A percentile compares a stretch with the other conserved stretches of the same genome.
phyloP scores from a whole-genome alignment of 2,888 invertebrate genomes.

The Opisthograptis luteolata region DNA sequence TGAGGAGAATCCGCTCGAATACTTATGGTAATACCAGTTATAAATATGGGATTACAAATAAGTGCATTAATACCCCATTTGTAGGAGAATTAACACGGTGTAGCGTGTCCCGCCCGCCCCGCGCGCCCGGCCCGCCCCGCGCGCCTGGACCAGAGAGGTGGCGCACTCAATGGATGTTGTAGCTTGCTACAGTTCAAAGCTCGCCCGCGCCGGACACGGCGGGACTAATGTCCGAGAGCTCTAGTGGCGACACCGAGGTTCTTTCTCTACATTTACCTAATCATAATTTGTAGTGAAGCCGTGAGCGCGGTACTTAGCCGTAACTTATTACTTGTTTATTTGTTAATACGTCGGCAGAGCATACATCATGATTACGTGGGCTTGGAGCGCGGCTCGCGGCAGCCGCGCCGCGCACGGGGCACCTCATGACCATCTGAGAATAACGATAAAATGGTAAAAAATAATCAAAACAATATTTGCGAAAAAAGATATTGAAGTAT shows the following conservation, averaged over 20 bases:
- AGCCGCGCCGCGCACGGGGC: no score
- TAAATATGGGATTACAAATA: slow-evolving; percentile 33
- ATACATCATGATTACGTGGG: slow-evolving; percentile 8
- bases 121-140: no score
- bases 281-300: slow-evolving; percentile 10
- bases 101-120: slow-evolving; percentile 5
- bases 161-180: not conserved
- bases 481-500: no score
- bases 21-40: slow-evolving; percentile 22
- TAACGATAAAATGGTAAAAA: no score
- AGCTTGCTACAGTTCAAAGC: not conserved
- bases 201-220: not conserved
- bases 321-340: slow-evolving; percentile 26
- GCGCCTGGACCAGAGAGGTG: no score
- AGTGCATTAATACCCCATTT: slow-evolving; percentile 26
- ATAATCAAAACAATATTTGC: no score
- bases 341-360: slow-evolving; percentile 10
- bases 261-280: slow-evolving; percentile 7
- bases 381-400: not conserved
- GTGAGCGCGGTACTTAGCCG: slow-evolving; percentile 3
- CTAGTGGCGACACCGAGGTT: slow-evolving; percentile 7
- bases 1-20: slow-evolving; percentile 22
- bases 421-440: no score
- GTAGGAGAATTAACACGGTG: slow-evolving; percentile 20
- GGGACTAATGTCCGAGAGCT: not conserved